Evolutionary conservation across 1,140 invertebrate genomes (phyloP).

Genomic region (Notospermus geniculatus): DNA sequence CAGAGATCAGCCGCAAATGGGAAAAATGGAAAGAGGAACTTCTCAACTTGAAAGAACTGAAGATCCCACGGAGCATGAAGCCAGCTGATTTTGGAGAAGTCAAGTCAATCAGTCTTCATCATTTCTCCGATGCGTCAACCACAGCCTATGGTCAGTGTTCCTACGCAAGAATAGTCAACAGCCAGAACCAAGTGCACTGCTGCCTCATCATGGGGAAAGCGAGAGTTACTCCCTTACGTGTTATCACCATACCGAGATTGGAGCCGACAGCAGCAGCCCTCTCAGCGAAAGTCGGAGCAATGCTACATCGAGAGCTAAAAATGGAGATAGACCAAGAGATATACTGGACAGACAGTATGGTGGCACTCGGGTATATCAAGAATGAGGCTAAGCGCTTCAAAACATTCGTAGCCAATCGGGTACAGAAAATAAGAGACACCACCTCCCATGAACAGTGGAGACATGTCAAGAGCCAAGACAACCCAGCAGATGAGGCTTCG

Average conservation of each 20-base stretch:
- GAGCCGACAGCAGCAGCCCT: too few relatives aligned
- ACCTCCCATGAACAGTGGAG: not conserved
- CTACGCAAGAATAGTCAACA: slow-evolving; percentile 3
- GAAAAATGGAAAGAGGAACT: slow-evolving; percentile 16
- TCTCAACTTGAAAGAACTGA: slow-evolving; percentile 4
- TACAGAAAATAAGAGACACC: not conserved
- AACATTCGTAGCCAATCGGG: too few relatives aligned
- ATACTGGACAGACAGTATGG: slow-evolving; percentile 1
- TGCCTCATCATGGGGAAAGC: not conserved
- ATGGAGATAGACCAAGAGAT: not conserved
- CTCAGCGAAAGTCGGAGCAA: not conserved
- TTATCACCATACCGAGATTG: too few relatives aligned
- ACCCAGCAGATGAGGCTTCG: too few relatives aligned
- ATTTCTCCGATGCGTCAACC: slow-evolving; percentile 12
- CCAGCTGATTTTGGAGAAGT: not conserved
- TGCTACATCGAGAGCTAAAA: slow-evolving; percentile 6
- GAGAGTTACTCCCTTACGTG: slow-evolving; percentile 3
- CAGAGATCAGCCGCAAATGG: slow-evolving; percentile 12
- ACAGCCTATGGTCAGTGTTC: slow-evolving; percentile 6
- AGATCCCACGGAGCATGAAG: slow-evolving; percentile 13
- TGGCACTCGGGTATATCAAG: slow-evolving; percentile 12
- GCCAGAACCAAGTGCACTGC: not conserved
- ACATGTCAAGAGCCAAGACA: not conserved
- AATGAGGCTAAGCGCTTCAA: slow-evolving; percentile 17
- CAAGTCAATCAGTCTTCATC: not conserved